Conservation (phyloP, 37 sponge, comb jelly and placozoan species). For the Beroe ovata region DNA sequence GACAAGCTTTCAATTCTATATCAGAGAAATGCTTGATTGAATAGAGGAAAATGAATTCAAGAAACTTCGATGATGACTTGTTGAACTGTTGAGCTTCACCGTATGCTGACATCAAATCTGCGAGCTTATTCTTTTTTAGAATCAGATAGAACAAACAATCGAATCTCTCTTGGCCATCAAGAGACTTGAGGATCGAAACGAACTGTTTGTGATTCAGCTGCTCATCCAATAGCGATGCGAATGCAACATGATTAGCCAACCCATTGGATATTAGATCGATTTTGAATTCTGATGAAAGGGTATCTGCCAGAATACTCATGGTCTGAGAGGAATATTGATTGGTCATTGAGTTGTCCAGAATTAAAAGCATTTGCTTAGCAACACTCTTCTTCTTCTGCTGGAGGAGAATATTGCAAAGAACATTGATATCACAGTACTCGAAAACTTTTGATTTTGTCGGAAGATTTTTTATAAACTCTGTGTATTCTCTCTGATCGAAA, state of each 20-base stretch:
- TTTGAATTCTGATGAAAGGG: neutral
- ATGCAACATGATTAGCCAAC: neutral
- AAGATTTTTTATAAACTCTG: neutral
- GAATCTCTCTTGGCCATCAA: conserved; percentile 18
- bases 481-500: conserved; percentile 8
- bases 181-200: neutral
- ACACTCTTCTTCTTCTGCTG: neutral
- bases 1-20: conserved; percentile 13
- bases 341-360: neutral
- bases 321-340: conserved; percentile 8
- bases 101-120: conserved; percentile 19
- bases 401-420: neutral
- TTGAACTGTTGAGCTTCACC: conserved; percentile 1
- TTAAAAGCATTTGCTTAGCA: conserved; percentile 1
- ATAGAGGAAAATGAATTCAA: conserved; percentile 35
- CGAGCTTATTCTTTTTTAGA: conserved; percentile 2
- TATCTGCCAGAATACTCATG: neutral
- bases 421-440: conserved; percentile 1
- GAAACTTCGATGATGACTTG: neutral
- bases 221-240: neutral
- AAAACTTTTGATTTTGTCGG: conserved; percentile 20
- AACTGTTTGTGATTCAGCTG: conserved; percentile 20
- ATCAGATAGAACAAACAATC: conserved; percentile 10
- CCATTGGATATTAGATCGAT: conserved; percentile 1
- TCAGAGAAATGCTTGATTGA: conserved; percentile 27